A percentile compares a stretch with the other conserved stretches of the same genome.
Evolutionary conservation across 2,113 vertebrate species (phyloP).

Genomic region (Oreamnos americanus): DNA sequence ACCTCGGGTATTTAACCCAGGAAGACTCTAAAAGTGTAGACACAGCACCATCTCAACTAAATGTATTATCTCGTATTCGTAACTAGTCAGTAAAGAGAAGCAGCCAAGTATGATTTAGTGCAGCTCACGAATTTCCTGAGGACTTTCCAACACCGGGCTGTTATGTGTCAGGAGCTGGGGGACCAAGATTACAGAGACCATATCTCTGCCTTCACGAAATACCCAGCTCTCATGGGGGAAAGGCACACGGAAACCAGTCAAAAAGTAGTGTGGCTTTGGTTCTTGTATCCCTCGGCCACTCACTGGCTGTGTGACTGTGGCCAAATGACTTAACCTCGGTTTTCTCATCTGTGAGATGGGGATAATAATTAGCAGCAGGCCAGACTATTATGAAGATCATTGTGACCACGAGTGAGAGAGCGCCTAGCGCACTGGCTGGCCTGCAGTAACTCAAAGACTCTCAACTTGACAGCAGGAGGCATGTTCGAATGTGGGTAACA

Average conservation of each 20-base stretch:
- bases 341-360: neutral
- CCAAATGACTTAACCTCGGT: neutral
- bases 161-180: neutral
- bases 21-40: neutral
- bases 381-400: neutral
- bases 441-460: neutral
- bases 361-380: too few species aligned
- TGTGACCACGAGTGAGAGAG: neutral
- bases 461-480: neutral
- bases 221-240: neutral
- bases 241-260: neutral
- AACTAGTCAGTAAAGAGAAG: neutral
- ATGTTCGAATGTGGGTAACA: neutral
- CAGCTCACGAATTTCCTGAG: neutral
- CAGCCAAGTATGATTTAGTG: neutral
- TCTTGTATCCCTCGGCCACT: neutral
- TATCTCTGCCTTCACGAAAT: neutral
- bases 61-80: neutral
- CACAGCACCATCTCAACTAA: neutral
- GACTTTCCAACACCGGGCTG: neutral
- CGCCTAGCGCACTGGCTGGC: neutral
- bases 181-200: neutral
- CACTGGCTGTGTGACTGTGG: neutral
- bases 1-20: neutral
- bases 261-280: neutral